These are phyloP conservation scores for Falco peregrinus DNA, from an alignment of 2,797 vertebrate genomes.

Conservation along the genomic window DNA sequence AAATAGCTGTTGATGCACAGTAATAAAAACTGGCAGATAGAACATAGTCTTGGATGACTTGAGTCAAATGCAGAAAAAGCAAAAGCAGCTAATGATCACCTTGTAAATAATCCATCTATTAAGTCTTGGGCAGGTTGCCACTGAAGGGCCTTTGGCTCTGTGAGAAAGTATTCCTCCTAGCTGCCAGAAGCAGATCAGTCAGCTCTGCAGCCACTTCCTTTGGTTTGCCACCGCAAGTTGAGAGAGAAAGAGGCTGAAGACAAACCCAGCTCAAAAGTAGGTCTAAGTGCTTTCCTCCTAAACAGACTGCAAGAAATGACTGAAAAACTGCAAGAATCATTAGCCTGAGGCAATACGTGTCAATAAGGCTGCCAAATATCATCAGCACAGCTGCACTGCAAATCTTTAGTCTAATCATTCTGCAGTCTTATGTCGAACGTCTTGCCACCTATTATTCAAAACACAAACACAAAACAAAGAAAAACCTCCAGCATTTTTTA, in stretches of 20 bases:
- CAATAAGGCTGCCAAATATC: conserved; percentile 62
- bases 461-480: conserved; percentile 25
- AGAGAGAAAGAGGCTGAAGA: background rate
- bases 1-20: background rate
- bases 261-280: conserved; percentile 12
- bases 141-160: background rate
- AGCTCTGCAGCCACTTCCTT: background rate
- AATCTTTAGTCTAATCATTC: conserved; percentile 45
- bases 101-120: background rate
- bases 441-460: conserved; percentile 56
- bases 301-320: conserved; percentile 49
- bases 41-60: background rate
- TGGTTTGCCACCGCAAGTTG: background rate
- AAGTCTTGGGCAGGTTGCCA: background rate
- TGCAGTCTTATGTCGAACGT: conserved; percentile 52
- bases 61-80: background rate
- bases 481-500: conserved; percentile 28
- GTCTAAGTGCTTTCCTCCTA: conserved; percentile 14
- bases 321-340: conserved; percentile 49
- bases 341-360: conserved; percentile 58
- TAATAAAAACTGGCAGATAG: background rate
- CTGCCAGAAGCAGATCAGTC: background rate
- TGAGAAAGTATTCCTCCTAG: background rate
- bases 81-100: background rate
- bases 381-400: conserved; percentile 40